Percentiles rank a stretch among this genome's conserved stretches.
These are phyloP conservation scores for Chelon auratus DNA, from an alignment of 2,797 vertebrate genomes.

Conservation along the genomic window DNA sequence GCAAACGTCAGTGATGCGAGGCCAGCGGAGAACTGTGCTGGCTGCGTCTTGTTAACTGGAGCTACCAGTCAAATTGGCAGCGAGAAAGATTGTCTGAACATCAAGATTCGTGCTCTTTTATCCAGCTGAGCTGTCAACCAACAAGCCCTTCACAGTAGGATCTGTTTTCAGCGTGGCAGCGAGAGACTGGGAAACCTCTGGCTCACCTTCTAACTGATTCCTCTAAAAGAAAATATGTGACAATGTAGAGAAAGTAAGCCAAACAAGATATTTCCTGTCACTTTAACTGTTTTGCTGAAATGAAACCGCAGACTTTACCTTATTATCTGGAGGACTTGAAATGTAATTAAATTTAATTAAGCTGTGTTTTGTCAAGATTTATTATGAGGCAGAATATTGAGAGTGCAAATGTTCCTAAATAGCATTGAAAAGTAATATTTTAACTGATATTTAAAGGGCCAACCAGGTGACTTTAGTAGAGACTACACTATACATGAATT, in stretches of 20 bases:
- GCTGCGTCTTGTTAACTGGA: constrained; percentile 33
- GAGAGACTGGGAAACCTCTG: constrained; percentile 11
- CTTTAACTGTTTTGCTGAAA: background rate
- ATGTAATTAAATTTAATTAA: background rate
- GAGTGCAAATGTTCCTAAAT: background rate
- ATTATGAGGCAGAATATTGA: background rate
- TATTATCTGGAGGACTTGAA: background rate
- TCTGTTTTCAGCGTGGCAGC: constrained; percentile 20
- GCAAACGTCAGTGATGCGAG: constrained; percentile 3
- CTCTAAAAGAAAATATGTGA: background rate
- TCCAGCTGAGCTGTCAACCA: constrained; percentile 22
- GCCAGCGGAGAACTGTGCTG: constrained; percentile 23
- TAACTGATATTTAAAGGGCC: too few relatives aligned
- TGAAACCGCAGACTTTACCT: background rate
- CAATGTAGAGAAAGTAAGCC: background rate
- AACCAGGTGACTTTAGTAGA: background rate
- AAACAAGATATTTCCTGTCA: background rate
- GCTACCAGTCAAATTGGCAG: constrained; percentile 11
- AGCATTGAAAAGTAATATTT: background rate
- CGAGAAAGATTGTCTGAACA: constrained; percentile 5
- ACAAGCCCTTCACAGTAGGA: constrained; percentile 6
- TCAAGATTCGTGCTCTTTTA: constrained; percentile 12
- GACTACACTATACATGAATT: background rate
- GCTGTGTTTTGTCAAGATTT: background rate
- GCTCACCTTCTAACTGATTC: background rate